Evolutionary conservation across 2,113 vertebrate species (phyloP), one percentile per base, ranked within the genome.

Genomic region (Sclerurus mexicanus): DNA sequence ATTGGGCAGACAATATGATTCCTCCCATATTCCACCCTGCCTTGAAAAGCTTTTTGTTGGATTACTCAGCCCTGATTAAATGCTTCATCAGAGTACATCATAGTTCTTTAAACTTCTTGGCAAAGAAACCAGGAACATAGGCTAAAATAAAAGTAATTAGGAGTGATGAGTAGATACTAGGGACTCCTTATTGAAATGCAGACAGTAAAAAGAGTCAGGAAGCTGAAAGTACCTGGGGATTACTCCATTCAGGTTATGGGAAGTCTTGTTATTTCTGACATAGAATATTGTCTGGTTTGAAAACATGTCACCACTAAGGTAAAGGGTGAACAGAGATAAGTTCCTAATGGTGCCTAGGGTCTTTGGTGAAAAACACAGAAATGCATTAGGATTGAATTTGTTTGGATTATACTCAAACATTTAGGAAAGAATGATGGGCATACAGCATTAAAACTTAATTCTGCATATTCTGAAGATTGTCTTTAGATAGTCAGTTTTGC

Each of bases 81-180:
- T 92, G 91, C 92, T 95, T 95, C 33, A 9, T 97, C 94, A 93
- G 76, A 93, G 53, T 91, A 95, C 73, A 88, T 95, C 95, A 96
- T 83, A 82, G 56, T 69, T 91, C 92, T 94, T 95, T 95, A 94
- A 97, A 89, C 87, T 92, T 89, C 91, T 94, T 96, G 89, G 95
- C 93, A 87, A 74, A 88, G 94, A 95, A 95, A 93, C 73, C 82
- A 94, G 89, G 97, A 92, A 90, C 93, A 93, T 33, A 86, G 79
- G 66, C 95, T 96, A 90, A 96, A 97, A 96, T 85, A 97, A 96
- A 97, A 97, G 93, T 95, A 96, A 96, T 96, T 96, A 97, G 92
- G 75, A 95, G 49, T 75, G 94, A 97, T 91, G 79, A 96, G 86
- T 66, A 94, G 93, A 94, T 95, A 90, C 88, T 75, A 60, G 85